Evolutionary conservation across 2,797 vertebrate genomes (phyloP), one percentile per base, ranked within the genome.

Genomic region (Lepidocolaptes lacrymiger): DNA sequence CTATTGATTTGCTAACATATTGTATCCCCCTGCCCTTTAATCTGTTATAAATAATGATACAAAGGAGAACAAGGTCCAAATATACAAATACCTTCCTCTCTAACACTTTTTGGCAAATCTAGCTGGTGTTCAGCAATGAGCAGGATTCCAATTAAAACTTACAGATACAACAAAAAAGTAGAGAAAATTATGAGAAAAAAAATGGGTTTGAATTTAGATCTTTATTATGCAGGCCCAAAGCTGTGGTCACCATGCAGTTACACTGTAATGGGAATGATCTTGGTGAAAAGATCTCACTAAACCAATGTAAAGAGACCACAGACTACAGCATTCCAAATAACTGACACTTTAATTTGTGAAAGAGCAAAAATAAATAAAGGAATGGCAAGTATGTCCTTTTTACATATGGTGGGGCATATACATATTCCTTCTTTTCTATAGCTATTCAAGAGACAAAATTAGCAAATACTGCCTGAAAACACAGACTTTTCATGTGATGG

Each of bases 201-300:
- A 91, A 91, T 86, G 9, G 1, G 67, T 85, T 52, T 93, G 41
- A 66, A 87, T 96, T 97, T 94, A 93, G 48, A 52, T 91, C 97
- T 98, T 98, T 98, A 97, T 98, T 98, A 97, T 83, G 97, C 97
- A 97, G 78, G 95, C 97, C 96, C 96, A 97, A 96, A 97, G 92
- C 95, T 94, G 92, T 90, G 94, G 93, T 95, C 95, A 96, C 62
- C 97, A 97, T 97, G 97, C 96, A 97, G 90, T 95, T 97, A 97
- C 97, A 97, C 96, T 22, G 49, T 92, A 93, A 96, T 89, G 96
- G 83, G 92, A 92, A 96, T 91, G 92, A 94, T 82, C 82, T 86
- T 91, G 81, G 48, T 78, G 91, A 93, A 96, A 80, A 83, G 88
- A 94, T 97, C 95, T 96, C 96, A 80, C 43, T 93, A 96, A 96